Percentiles rank a stretch among this genome's conserved stretches.
These are phyloP conservation scores for Melieria picta DNA, from an alignment of 2,888 invertebrate species.

Conservation along the genomic window DNA sequence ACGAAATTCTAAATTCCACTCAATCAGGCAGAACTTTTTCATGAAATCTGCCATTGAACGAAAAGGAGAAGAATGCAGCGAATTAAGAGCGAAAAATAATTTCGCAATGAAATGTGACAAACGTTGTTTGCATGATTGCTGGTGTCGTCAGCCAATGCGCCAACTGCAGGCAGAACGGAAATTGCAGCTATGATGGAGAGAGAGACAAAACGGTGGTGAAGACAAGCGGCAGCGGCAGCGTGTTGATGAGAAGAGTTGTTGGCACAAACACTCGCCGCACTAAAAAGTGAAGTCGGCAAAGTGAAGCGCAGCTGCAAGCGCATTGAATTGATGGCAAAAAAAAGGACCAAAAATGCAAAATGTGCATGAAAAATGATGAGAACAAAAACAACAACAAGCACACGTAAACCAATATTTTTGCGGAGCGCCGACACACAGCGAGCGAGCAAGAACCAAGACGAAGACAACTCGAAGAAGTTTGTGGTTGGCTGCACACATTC, in stretches of 20 bases:
- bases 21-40: too few species aligned
- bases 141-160: neutral
- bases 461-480: neutral
- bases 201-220: neutral
- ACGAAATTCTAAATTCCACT: too few species aligned
- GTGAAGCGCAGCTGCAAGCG: too few species aligned
- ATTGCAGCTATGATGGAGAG: neutral
- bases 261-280: neutral
- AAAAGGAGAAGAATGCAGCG: too few species aligned
- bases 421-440: neutral
- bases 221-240: neutral
- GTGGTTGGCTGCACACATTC: neutral
- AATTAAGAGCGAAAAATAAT: too few species aligned
- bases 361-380: neutral
- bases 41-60: too few species aligned
- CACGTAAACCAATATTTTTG: neutral
- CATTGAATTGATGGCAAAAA: too few species aligned
- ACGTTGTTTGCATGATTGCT: constrained; percentile 2
- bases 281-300: neutral
- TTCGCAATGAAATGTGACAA: constrained; percentile 20
- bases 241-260: neutral
- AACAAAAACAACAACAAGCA: neutral
- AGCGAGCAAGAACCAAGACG: neutral
- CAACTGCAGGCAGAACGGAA: neutral
- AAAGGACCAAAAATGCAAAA: neutral